Evolutionary conservation across 1,140 invertebrate species (phyloP), one percentile per base, ranked within the genome.

Genomic region (Luehdorfia chinensis): DNA sequence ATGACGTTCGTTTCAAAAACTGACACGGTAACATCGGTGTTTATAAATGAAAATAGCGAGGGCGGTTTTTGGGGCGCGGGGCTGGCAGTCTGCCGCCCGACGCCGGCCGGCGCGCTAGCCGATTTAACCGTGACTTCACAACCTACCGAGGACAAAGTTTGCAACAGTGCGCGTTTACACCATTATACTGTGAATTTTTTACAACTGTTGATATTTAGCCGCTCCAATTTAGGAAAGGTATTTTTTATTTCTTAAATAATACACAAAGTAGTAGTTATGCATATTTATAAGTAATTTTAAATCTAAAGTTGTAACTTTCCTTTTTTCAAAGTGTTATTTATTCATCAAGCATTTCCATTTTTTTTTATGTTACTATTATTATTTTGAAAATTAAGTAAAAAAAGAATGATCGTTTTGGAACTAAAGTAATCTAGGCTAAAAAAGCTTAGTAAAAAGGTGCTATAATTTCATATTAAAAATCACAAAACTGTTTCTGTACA

Each of bases 41-140:
- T 75, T 66, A 50, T 63, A n/a, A n/a, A 68, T 66, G 51, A 70
- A 61, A 66, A 56, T 49, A 64, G 57, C 56, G 54, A 45, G 50
- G 59, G 64, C 33, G 56, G 59, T 31, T 47, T 50, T 43, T 37
- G 41, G 63, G 55, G 66, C 36, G 69, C 58, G 69, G 64, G 63
- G 62, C 44, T 44, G 55, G 50, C 65, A 78, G 77, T 83, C 62
- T 56, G 66, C 66, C 72, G 74, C 60, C 59, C 49, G 62, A 67
- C 78, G 73, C 66, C 70, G 74, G 69, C 59, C 64, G 70, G 73
- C 70, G 72, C 58, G 34, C 15, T 19, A 8, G 34, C 34, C 18
- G 16, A n/a, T n/a, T n/a, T 23, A 8, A 37, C 19, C 34, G 12
- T 19, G 21, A 37, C 34, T 21, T 16, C n/a, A 16, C 18, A 19